Evolutionary conservation across 2,113 vertebrate species (phyloP), one percentile per base, ranked within the genome.

Genomic region (Ramphastos sulfuratus): DNA sequence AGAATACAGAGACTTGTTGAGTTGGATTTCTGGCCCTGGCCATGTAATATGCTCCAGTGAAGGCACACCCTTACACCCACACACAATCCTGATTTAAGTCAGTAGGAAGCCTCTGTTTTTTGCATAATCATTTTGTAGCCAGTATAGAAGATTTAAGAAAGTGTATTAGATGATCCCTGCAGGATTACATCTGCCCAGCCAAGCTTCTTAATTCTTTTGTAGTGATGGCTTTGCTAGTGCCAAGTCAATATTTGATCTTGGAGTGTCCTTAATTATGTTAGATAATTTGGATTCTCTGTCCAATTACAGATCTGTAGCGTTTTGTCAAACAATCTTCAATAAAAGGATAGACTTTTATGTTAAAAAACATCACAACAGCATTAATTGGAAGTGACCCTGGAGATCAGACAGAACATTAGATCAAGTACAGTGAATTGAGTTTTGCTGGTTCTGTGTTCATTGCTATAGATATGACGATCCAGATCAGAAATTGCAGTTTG

Each of bases 61-160:
- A 90, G 91, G 82, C 90, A 90, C 91, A 76, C 94, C 91, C 91
- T 94, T 90, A 91, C 93, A 72, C 95, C 94, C 94, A 90, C 91
- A 33, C 90, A 83, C 70, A 63, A 39, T 89, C 71, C 82, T 93
- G 66, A 91, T 87, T 94, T 91, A 72, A 94, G 70, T 91, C 73
- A 66, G 46, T 72, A 94, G 93, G 94, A 94, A 95, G 82, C 93
- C 93, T 94, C 80, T 88, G 70, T 1, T 95, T 95, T 96, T 94
- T 95, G 85, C 80, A 87, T 96, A 87, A 95, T 64, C 30, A 61
- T 90, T 94, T 74, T 81, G 37, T 71, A 94, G 79, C 69, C 66
- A 69, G 44, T 82, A 11, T 35, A 92, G 86, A 85, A 85, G 58
- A 75, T 58, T 85, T 75, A 58, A 59, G 87, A 95, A 93, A 84